Evolutionary conservation across 2,113 vertebrate genomes (phyloP).

Genomic region (Etheostoma spectabile): DNA sequence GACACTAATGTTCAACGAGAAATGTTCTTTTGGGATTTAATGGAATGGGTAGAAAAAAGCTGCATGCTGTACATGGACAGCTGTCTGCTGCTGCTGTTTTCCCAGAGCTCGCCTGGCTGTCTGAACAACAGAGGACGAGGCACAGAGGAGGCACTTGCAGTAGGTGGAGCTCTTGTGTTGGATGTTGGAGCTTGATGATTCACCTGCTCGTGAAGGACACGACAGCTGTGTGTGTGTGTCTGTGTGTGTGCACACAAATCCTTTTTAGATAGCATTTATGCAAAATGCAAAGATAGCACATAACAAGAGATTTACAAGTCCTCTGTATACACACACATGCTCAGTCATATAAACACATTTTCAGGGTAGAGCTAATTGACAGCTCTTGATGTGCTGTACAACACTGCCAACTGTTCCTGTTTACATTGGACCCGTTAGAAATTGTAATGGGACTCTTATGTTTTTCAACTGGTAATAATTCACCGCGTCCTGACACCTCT

Average conservation of each 20-base stretch:
- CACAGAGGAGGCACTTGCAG: conserved; percentile 72
- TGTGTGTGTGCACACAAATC: not conserved
- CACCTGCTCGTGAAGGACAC: conserved; percentile 77
- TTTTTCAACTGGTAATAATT: conserved; percentile 48
- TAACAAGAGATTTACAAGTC: conserved; percentile 56
- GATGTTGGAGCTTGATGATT: conserved; percentile 64
- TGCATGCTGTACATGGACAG: not conserved
- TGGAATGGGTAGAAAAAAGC: conserved; percentile 45
- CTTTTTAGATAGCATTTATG: conserved; percentile 45
- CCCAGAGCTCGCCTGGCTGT: conserved; percentile 39
- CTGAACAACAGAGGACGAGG: conserved; percentile 61
- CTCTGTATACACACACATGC: conserved; percentile 23
- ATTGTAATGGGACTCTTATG: conserved; percentile 68
- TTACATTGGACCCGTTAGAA: conserved; percentile 71
- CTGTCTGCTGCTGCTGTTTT: conserved; percentile 42
- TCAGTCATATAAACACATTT: conserved; percentile 53
- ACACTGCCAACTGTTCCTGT: conserved; percentile 69
- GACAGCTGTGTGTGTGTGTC: conserved; percentile 27
- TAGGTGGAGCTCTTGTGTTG: conserved; percentile 88
- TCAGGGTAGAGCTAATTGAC: conserved; percentile 62
- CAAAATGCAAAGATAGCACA: conserved; percentile 52
- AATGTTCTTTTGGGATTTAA: conserved; percentile 50
- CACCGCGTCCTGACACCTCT: conserved; percentile 47
- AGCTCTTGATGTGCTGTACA: conserved; percentile 52
- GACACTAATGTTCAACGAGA: conserved; percentile 50